These are phyloP conservation scores for Xerus inauris DNA, from an alignment of 2,113 vertebrate species.

Conservation along the genomic window DNA sequence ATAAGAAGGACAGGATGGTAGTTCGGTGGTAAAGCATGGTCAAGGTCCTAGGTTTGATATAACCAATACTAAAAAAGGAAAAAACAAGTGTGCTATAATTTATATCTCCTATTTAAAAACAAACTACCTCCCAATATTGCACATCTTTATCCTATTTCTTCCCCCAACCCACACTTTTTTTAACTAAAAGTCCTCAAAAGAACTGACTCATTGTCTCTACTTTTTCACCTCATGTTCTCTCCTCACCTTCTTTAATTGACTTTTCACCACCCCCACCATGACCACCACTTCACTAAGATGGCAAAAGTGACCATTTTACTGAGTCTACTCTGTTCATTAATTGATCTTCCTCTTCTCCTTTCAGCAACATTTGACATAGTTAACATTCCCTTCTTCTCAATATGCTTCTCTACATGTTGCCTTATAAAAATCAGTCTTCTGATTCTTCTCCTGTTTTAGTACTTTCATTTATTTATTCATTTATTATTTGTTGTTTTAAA, in stretches of 20 bases:
- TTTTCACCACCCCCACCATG: neutral
- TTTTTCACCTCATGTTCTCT: neutral
- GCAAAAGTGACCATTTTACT: neutral
- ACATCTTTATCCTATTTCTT: neutral
- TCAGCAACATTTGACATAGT: neutral
- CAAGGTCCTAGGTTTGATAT: neutral
- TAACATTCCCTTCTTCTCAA: neutral
- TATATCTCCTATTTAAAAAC: neutral
- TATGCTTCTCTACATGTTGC: neutral
- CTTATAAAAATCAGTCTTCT: constrained; percentile 3
- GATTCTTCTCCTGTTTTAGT: neutral
- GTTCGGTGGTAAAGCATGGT: neutral
- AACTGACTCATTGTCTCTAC: neutral
- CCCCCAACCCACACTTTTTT: neutral
- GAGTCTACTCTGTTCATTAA: neutral
- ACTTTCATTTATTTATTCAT: neutral
- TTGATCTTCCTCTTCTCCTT: neutral
- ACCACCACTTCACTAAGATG: neutral
- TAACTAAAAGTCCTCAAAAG: neutral
- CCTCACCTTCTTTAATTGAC: neutral
- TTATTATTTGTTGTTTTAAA: too few species aligned
- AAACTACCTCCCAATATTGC: neutral
- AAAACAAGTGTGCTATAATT: too few species aligned
- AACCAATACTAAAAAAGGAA: neutral
- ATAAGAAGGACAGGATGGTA: neutral